Conservation (phyloP, 2,888 invertebrate species). For the Athetis lepigone region DNA sequence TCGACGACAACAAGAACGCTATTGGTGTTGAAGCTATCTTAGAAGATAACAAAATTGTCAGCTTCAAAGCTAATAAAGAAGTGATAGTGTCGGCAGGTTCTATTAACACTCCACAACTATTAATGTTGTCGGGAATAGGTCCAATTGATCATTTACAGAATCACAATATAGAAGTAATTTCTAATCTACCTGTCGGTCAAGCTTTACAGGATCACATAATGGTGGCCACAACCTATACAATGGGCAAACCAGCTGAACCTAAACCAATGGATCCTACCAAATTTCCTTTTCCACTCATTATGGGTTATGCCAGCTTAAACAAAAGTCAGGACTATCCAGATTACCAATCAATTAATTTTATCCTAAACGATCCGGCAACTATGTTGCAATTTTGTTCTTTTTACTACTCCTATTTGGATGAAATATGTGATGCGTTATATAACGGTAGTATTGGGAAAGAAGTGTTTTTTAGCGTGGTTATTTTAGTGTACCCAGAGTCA, state of each 20-base stretch:
- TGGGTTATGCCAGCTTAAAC: slow-evolving; percentile 89
- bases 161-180: slow-evolving; percentile 74
- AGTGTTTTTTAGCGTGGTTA: slow-evolving; percentile 48
- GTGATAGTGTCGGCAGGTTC: slow-evolving; percentile 84
- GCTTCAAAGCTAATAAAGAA: slow-evolving; percentile 78
- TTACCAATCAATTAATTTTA: slow-evolving; percentile 67
- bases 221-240: slow-evolving; percentile 65
- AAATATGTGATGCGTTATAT: slow-evolving; percentile 61
- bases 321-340: slow-evolving; percentile 85
- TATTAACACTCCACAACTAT: slow-evolving; percentile 84
- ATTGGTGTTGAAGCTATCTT: slow-evolving; percentile 79
- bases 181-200: slow-evolving; percentile 82
- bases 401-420: slow-evolving; percentile 53
- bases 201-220: slow-evolving; percentile 84
- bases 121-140: slow-evolving; percentile 88
- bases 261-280: slow-evolving; percentile 66
- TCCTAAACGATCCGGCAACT: slow-evolving; percentile 47
- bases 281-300: slow-evolving; percentile 57
- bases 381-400: slow-evolving; percentile 50
- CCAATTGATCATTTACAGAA: slow-evolving; percentile 75
- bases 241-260: slow-evolving; percentile 72
- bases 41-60: slow-evolving; percentile 60
- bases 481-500: slow-evolving; percentile 81
- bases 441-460: slow-evolving; percentile 50
- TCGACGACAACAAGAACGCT: slow-evolving; percentile 84